A percentile compares a stretch with the other conserved stretches of the same genome.
Conservation (phyloP, 2,797 vertebrate species). For the Liparis tanakae region DNA sequence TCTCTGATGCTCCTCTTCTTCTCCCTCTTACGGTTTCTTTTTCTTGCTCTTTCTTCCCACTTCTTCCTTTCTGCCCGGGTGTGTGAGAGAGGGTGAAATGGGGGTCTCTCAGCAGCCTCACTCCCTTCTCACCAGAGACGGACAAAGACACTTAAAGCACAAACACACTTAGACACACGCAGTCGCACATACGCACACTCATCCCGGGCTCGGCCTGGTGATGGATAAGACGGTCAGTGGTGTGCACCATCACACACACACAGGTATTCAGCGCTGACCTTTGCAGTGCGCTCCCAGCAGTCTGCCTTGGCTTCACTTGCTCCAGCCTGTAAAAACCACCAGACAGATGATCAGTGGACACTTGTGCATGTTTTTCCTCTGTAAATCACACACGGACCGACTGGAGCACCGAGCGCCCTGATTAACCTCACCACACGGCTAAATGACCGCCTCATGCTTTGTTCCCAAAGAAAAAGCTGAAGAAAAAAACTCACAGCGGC, state of each 20-base stretch:
- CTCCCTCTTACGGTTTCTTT: slow-evolving; percentile 71
- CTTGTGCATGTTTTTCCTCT: slow-evolving; percentile 53
- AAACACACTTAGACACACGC: slow-evolving; percentile 43
- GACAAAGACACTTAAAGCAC: slow-evolving; percentile 76
- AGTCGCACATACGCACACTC: slow-evolving; percentile 51
- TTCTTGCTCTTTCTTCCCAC: slow-evolving; percentile 57
- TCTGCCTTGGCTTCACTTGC: slow-evolving; percentile 71
- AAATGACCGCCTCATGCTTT: slow-evolving; percentile 28
- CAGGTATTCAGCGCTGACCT: slow-evolving; percentile 81
- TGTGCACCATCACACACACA: slow-evolving; percentile 85
- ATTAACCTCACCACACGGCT: slow-evolving; percentile 38
- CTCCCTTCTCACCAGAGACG: slow-evolving; percentile 70
- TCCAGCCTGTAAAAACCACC: slow-evolving; percentile 70
- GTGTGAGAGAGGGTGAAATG: slow-evolving; percentile 51
- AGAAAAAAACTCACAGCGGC: slow-evolving; percentile 34
- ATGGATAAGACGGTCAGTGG: slow-evolving; percentile 85
- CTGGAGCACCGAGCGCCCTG: slow-evolving; percentile 21
- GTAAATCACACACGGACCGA: slow-evolving; percentile 30
- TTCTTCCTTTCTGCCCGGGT: slow-evolving; percentile 34
- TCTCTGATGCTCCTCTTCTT: slow-evolving; percentile 63
- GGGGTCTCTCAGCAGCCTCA: slow-evolving; percentile 67
- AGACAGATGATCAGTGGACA: slow-evolving; percentile 72
- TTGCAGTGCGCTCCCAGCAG: slow-evolving; percentile 78
- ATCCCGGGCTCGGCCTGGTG: slow-evolving; percentile 70
- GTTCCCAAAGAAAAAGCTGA: slow-evolving; percentile 8